Percentiles rank a stretch among this genome's conserved stretches.
Evolutionary conservation across 2,113 vertebrate species (phyloP).

Genomic region (Neolamprologus longior): DNA sequence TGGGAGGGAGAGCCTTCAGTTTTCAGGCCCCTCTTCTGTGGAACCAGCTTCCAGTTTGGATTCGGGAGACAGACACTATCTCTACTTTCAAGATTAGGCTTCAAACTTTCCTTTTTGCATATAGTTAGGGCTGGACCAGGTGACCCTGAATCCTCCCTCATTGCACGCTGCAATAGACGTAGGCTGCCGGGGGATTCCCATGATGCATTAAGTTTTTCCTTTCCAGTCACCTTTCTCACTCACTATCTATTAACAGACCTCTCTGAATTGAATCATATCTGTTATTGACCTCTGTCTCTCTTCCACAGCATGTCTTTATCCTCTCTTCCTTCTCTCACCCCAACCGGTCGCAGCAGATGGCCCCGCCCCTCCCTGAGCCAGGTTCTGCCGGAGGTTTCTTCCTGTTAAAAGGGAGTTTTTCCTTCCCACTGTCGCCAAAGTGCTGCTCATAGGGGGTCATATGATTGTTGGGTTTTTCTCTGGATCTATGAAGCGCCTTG

Average conservation of each 20-base stretch:
- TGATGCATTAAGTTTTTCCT: background rate
- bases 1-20: no score
- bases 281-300: accelerated
- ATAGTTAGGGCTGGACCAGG: no score
- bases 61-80: no score
- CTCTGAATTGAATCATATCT: accelerated
- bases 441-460: background rate
- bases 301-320: background rate
- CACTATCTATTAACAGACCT: accelerated
- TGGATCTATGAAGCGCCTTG: accelerated
- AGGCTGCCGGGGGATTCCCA: no score
- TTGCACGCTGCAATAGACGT: no score
- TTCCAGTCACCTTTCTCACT: background rate
- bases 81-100: no score
- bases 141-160: no score
- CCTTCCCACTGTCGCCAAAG: accelerated
- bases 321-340: accelerated
- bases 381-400: background rate
- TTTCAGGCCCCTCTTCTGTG: no score
- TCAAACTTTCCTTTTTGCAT: no score
- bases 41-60: no score
- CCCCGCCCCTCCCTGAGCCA: accelerated
- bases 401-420: background rate
- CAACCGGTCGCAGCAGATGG: accelerated
- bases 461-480: background rate